These are phyloP conservation scores for Beris morrisii DNA, from an alignment of 2,888 invertebrate genomes.

Conservation along the genomic window DNA sequence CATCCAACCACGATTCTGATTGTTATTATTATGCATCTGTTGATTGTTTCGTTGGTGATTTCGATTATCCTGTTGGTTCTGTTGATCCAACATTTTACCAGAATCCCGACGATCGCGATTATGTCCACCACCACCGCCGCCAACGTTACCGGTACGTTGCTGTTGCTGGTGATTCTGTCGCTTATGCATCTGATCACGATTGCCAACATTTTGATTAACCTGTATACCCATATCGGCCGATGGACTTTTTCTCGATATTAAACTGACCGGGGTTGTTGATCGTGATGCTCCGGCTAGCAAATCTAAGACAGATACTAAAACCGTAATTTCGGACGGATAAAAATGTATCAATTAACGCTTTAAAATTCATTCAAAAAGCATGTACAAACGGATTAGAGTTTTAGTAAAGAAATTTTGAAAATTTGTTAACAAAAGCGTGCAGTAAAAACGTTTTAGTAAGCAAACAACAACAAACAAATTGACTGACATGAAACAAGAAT, in stretches of 20 bases:
- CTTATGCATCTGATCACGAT: slow-evolving; percentile 47
- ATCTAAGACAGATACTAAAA: slow-evolving; percentile 53
- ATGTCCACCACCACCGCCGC: slow-evolving; percentile 40
- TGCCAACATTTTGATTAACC: slow-evolving; percentile 54
- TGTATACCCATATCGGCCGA: slow-evolving; percentile 85
- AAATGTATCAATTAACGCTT: not conserved
- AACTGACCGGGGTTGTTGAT: slow-evolving; percentile 77
- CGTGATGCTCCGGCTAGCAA: slow-evolving; percentile 65
- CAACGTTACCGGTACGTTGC: slow-evolving; percentile 39
- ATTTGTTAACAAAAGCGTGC: not conserved
- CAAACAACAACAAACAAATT: not conserved
- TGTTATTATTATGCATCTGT: slow-evolving; percentile 47
- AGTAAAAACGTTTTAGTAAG: not conserved
- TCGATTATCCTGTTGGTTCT: slow-evolving; percentile 49
- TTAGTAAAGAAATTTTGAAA: not conserved
- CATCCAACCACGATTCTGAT: slow-evolving; percentile 51
- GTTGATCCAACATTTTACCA: slow-evolving; percentile 50
- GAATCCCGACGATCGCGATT: slow-evolving; percentile 55
- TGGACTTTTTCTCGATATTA: slow-evolving; percentile 77
- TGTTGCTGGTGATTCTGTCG: slow-evolving; percentile 51
- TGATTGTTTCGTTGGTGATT: slow-evolving; percentile 53
- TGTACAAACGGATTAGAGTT: not conserved
- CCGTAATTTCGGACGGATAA: slow-evolving; percentile 9
- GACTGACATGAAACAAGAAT: not conserved
- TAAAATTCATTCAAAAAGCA: not conserved